phyloP scores from a whole-genome alignment of 2,113 vertebrate genomes.

The Phainopepla nitens region DNA sequence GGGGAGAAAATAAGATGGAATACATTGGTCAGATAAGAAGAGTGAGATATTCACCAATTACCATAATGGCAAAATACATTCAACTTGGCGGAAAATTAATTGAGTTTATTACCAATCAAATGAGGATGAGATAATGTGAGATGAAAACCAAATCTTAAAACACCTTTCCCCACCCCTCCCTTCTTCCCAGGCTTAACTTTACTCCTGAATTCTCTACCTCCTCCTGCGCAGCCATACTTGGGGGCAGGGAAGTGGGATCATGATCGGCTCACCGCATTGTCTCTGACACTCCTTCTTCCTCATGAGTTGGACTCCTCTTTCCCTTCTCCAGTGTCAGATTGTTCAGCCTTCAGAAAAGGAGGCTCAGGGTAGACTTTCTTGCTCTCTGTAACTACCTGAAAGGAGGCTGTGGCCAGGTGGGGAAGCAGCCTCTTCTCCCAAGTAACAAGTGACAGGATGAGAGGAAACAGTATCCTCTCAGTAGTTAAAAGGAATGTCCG shows the following conservation, averaged over 20 bases:
- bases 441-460: not conserved
- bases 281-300: not conserved
- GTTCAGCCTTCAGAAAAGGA: not conserved
- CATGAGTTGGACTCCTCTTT: not conserved
- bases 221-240: not conserved
- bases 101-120: not conserved
- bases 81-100: not conserved
- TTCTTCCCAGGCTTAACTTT: not conserved
- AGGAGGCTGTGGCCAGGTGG: too few relatives aligned
- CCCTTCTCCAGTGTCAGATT: too few relatives aligned
- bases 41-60: not conserved
- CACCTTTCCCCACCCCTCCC: not conserved
- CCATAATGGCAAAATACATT: not conserved
- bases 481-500: not conserved
- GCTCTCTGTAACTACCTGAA: not conserved
- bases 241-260: not conserved
- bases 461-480: not conserved
- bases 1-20: not conserved
- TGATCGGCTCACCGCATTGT: accelerated
- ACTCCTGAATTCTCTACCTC: not conserved
- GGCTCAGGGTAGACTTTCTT: not conserved
- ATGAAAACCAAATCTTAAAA: not conserved
- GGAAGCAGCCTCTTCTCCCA: not conserved
- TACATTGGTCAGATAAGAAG: not conserved
- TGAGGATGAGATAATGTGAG: not conserved